These are phyloP conservation scores for Hyperoplus lanceolatus DNA, from an alignment of 2,797 vertebrate genomes.

Conservation along the genomic window DNA sequence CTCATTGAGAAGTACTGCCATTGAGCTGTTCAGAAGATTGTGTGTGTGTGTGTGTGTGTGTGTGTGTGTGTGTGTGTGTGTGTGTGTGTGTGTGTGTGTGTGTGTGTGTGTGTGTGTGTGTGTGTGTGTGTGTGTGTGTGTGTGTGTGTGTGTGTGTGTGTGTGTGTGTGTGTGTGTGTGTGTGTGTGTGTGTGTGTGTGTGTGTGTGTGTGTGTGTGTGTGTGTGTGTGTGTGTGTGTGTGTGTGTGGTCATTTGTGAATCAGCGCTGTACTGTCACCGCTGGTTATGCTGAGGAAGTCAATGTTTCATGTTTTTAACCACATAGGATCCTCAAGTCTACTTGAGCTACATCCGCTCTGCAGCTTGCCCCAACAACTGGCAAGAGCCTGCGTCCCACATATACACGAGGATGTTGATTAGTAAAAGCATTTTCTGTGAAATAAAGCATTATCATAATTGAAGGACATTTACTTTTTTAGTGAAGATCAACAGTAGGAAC, in stretches of 20 bases:
- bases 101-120: slow-evolving; percentile 59
- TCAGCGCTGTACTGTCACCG: slow-evolving; percentile 77
- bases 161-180: slow-evolving; percentile 24
- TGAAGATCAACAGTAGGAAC: not conserved
- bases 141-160: too few species aligned
- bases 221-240: slow-evolving; percentile 26
- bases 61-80: not conserved
- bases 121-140: slow-evolving; percentile 15
- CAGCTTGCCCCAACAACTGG: slow-evolving; percentile 55
- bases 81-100: slow-evolving; percentile 18
- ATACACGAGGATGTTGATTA: slow-evolving; percentile 42
- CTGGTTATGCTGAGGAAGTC: slow-evolving; percentile 84
- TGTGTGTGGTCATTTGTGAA: slow-evolving; percentile 84
- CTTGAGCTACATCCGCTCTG: slow-evolving; percentile 80
- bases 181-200: slow-evolving; percentile 44
- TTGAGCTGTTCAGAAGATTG: slow-evolving; percentile 9
- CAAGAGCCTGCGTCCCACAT: slow-evolving; percentile 32
- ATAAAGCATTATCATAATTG: not conserved
- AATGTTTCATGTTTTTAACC: slow-evolving; percentile 84
- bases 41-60: slow-evolving; percentile 1
- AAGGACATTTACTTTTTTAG: not conserved
- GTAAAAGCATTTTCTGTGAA: slow-evolving; percentile 38
- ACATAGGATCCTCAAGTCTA: slow-evolving; percentile 77
- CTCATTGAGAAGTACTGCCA: slow-evolving; percentile 30
- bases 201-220: slow-evolving; percentile 45